Base-by-base conservation (phyloP, 2,888 invertebrate species). In the Cecidostiba fungosa region DNA sequence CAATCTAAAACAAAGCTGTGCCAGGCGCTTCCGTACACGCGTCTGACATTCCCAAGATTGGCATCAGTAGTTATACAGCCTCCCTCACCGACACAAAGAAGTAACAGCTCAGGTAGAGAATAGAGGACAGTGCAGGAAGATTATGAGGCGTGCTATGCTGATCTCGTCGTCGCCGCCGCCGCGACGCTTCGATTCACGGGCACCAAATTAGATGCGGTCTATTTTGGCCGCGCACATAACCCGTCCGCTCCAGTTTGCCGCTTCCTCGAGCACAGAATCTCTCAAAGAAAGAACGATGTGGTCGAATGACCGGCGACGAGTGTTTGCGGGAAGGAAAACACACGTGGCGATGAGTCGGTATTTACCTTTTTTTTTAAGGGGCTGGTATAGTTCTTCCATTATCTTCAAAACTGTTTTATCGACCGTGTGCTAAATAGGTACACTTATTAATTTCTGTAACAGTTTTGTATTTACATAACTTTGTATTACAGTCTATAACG, bases 121-220 rank as follows among this genome's bases (percentile, higher is more conserved):
- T 23, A 39, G 66, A 66, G 36, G 10, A 39, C 23, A n/a, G 70
- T 70, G 70, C 19, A 32, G 10, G 47, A 29, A 69, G 36, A 76
- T 76, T 82, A 82, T 69, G 66, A 76, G 16, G 50, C 82, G 66
- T 14, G 39, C 59, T 23, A 6, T 8, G 14, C n/a, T n/a, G 29
- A 70, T 29, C 62, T 19, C 66, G 26, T 26, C 29, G 43, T 12
- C 70, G 69, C 16, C 2, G 47, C 59, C 6, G 54, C 47, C 78
- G 62, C 84, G 87, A 81, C 89, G 89, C 90, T 91, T 91, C 91
- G 90, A 92, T 92, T 92, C 92, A 91, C 90, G 91, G 91, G 89
- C 91, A 92, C 92, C 90, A 92, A 93, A 92, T 93, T 93, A 93
- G 93, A 93, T 90, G 89, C 90, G 90, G 88, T 92, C 92, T 93